A percentile compares a stretch with the other conserved stretches of the same genome.
phyloP scores from a whole-genome alignment of 1,140 invertebrate species.

The Andricus grossulariae region DNA sequence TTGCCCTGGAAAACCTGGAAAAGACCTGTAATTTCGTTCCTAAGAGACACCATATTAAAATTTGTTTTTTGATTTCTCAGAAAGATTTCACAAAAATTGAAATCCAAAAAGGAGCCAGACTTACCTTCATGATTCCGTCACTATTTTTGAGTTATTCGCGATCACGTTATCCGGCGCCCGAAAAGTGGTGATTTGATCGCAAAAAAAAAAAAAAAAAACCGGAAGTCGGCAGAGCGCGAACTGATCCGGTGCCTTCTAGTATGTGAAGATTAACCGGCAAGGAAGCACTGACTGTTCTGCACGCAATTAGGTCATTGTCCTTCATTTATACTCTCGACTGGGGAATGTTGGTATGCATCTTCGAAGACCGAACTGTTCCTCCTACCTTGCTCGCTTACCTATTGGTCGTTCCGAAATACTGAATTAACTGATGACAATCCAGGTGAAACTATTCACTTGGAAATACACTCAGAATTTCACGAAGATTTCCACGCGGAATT shows the following conservation, averaged over 20 bases:
- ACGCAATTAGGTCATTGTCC: slow-evolving; percentile 74
- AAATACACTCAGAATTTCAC: too few species aligned
- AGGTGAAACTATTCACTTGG: too few species aligned
- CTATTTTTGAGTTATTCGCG: too few species aligned
- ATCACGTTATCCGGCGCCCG: background rate
- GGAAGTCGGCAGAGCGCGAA: slow-evolving; percentile 29
- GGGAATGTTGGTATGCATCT: slow-evolving; percentile 55
- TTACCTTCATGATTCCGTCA: too few species aligned
- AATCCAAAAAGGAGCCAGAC: too few species aligned
- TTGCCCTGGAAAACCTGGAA: too few species aligned
- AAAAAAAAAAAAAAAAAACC: slow-evolving; percentile 8
- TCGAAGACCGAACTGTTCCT: slow-evolving; percentile 49
- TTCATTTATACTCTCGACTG: slow-evolving; percentile 70
- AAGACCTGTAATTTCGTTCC: too few species aligned
- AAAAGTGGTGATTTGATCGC: background rate
- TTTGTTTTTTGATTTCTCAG: too few species aligned
- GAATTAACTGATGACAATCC: background rate
- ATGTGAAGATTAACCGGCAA: slow-evolving; percentile 55
- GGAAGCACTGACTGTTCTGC: slow-evolving; percentile 69
- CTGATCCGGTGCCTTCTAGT: slow-evolving; percentile 32
- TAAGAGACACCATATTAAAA: too few species aligned
- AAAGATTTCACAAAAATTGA: too few species aligned
- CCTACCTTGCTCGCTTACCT: slow-evolving; percentile 43
- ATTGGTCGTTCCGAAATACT: slow-evolving; percentile 15
- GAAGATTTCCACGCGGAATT: too few species aligned